Evolutionary conservation across 37 sponge, comb jelly and placozoan genomes (phyloP).

Genomic region (Theonella swinhoei): DNA sequence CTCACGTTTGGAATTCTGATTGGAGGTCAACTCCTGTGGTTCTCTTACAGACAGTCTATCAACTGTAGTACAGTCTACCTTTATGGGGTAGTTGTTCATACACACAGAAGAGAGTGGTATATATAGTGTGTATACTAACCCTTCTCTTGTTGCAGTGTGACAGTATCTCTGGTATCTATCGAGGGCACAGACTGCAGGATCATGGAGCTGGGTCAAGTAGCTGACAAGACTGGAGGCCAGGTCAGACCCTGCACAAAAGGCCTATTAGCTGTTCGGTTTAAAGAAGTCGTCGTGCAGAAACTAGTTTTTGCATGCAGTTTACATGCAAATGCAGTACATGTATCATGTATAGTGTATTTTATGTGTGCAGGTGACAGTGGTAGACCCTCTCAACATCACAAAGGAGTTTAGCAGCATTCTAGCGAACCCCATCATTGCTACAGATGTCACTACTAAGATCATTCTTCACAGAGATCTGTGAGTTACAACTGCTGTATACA

Average conservation of each 20-base stretch:
- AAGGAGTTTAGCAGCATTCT: slow-evolving; percentile 79
- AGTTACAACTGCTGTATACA: slow-evolving; percentile 11
- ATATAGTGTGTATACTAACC: too few relatives aligned
- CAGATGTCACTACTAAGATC: slow-evolving; percentile 74
- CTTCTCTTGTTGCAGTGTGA: slow-evolving; percentile 77
- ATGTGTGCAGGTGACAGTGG: slow-evolving; percentile 64
- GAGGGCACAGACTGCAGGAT: slow-evolving; percentile 80
- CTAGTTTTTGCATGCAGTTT: too few relatives aligned
- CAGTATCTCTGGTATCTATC: slow-evolving; percentile 79
- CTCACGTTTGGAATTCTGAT: too few relatives aligned
- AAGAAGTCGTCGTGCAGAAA: too few relatives aligned
- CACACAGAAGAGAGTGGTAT: too few relatives aligned
- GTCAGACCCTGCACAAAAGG: slow-evolving; percentile 9
- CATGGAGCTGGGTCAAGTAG: slow-evolving; percentile 82
- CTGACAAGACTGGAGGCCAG: slow-evolving; percentile 81
- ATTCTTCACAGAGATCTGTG: slow-evolving; percentile 74
- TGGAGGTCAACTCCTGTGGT: too few relatives aligned
- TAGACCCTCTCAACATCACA: slow-evolving; percentile 82
- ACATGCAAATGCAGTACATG: too few relatives aligned
- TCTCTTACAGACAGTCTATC: too few relatives aligned
- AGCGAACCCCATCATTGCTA: slow-evolving; percentile 84
- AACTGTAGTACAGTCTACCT: too few relatives aligned
- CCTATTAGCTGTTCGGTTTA: too few relatives aligned
- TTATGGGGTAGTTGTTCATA: too few relatives aligned
- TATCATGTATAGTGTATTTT: too few relatives aligned